A percentile compares a stretch with the other conserved stretches of the same genome.
Conservation (phyloP, 2,797 vertebrate species). For the Pelobates cultripes region DNA sequence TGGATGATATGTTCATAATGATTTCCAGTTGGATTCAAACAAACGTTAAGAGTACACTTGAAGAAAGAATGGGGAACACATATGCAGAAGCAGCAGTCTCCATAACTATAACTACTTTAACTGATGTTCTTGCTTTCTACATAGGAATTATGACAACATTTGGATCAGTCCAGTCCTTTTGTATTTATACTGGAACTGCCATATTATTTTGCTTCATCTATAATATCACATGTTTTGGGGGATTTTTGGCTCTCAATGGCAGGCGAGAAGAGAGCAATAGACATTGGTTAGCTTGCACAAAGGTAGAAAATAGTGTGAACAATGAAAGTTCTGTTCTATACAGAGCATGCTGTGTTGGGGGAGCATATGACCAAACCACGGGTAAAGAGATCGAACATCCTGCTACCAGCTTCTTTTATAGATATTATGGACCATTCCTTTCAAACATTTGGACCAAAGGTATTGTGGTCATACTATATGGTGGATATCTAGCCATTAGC, state of each 20-base stretch:
- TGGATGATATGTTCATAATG: constrained; percentile 83
- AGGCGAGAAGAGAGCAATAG: constrained; percentile 72
- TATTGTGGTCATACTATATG: constrained; percentile 68
- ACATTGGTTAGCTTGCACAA: constrained; percentile 68
- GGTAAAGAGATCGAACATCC: constrained; percentile 63
- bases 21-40: constrained; percentile 85
- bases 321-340: constrained; percentile 60
- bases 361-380: constrained; percentile 74
- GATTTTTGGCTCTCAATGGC: constrained; percentile 75
- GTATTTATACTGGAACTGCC: constrained; percentile 79
- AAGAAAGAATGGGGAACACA: constrained; percentile 69
- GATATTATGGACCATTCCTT: constrained; percentile 72
- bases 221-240: constrained; percentile 72
- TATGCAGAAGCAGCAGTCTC: constrained; percentile 80
- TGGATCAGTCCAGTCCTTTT: constrained; percentile 79
- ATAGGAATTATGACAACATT: constrained; percentile 71
- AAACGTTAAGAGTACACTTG: constrained; percentile 60
- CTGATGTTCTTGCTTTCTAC: constrained; percentile 74
- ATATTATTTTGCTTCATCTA: constrained; percentile 76
- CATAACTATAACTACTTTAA: constrained; percentile 83
- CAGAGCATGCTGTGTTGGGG: constrained; percentile 68
- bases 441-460: constrained; percentile 67
- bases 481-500: constrained; percentile 68
- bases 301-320: constrained; percentile 51
- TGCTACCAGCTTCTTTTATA: constrained; percentile 67